Base-by-base conservation (phyloP, 2,113 vertebrate species). In the Festucalex cinctus region DNA sequence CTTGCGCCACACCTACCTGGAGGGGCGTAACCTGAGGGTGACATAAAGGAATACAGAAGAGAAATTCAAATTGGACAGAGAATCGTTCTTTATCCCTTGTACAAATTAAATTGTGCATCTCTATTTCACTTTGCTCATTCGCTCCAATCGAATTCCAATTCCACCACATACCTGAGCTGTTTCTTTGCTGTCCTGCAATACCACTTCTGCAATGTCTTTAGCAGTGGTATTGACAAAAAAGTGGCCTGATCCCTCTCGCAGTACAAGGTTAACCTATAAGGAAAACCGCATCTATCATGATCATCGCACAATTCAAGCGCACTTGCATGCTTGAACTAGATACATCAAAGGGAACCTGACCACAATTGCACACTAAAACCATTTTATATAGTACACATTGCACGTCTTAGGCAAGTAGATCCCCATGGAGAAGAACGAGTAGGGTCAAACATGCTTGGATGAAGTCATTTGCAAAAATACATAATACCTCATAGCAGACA, bases 231-330 rank as follows among this genome's bases (percentile, higher is more conserved):
- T 98, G 80, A 99, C 82, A 70, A 92, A 95, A 86, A 98, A 99
- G 85, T 96, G 94, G 1, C 96, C 97, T 0, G 97, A 99, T 36
- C 97, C 97, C 71, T 95, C 95, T 48, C 58, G 86, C 74, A 99
- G 85, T 6, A 77, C 74, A 46, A 99, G 90, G 61, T 93, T 93
- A 0, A 81, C 91, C 97, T 99, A 83, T 5, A 79, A 83, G 64
- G n/a, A 36, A 51, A 51, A 65, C 17, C 9, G n/a, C 57, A 13
- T n/a, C n/a, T n/a, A n/a, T n/a, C n/a, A n/a, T n/a, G n/a, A n/a
- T n/a, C n/a, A n/a, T n/a, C n/a, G n/a, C n/a, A n/a, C n/a, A n/a
- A n/a, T n/a, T n/a, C n/a, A n/a, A n/a, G n/a, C n/a, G n/a, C n/a
- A n/a, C n/a, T n/a, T n/a, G n/a, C n/a, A n/a, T n/a, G n/a, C n/a